Percentiles rank a stretch among this genome's conserved stretches.
phyloP scores from a whole-genome alignment of 2,797 vertebrate species.

The Borostomias antarcticus region DNA sequence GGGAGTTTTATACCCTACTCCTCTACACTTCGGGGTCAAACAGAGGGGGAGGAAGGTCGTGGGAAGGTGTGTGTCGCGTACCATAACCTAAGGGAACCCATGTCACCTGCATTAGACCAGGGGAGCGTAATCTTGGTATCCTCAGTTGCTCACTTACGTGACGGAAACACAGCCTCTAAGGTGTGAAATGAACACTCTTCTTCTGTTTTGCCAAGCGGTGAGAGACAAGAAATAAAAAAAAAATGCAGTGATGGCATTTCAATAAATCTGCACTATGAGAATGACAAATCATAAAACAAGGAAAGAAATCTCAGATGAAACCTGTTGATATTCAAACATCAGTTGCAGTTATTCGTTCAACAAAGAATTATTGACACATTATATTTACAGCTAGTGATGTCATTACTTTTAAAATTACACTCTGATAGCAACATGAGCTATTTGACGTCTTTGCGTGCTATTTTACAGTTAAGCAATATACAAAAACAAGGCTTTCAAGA shows the following conservation, averaged over 20 bases:
- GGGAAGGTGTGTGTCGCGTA: slow-evolving; percentile 54
- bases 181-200: slow-evolving; percentile 99
- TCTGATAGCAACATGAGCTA: slow-evolving; percentile 69
- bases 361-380: slow-evolving; percentile 71
- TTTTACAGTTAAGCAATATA: slow-evolving; percentile 78
- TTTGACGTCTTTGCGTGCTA: slow-evolving; percentile 68
- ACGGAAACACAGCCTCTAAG: slow-evolving; percentile 98
- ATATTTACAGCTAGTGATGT: slow-evolving; percentile 69
- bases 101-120: slow-evolving; percentile 85
- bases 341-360: slow-evolving; percentile 72
- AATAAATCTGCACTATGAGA: slow-evolving; percentile 80
- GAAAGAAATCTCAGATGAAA: slow-evolving; percentile 68
- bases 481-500: slow-evolving; percentile 76
- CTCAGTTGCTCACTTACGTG: slow-evolving; percentile 99
- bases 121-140: slow-evolving; percentile 85
- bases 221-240: slow-evolving; percentile 89
- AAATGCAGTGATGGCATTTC: slow-evolving; percentile 90
- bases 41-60: slow-evolving; percentile 45
- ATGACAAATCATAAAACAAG: slow-evolving; percentile 71
- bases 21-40: background rate
- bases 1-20: no score
- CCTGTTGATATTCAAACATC: slow-evolving; percentile 67
- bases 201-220: slow-evolving; percentile 99
- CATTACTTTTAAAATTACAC: slow-evolving; percentile 63
- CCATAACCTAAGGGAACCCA: slow-evolving; percentile 80